Conservation (phyloP, 2,113 vertebrate genomes). For the Eulacestoma nigropectus region DNA sequence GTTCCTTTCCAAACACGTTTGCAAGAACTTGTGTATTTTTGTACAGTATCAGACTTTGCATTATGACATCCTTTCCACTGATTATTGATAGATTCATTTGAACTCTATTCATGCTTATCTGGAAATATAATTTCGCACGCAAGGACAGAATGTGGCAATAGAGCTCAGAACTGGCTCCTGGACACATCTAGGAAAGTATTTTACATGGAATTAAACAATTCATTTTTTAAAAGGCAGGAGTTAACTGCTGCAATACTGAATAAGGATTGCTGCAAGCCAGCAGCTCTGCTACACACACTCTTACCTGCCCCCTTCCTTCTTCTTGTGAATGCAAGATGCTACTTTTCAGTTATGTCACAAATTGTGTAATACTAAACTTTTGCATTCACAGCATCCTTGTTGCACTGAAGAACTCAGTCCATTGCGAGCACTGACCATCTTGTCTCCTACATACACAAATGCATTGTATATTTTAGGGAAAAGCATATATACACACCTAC, state of each 20-base stretch:
- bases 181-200: not conserved
- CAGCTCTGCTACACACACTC: not conserved
- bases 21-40: constrained; percentile 5
- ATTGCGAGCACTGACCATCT: not conserved
- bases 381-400: not conserved
- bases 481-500: not conserved
- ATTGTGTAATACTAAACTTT: not conserved
- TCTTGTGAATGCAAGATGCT: not conserved
- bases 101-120: constrained; percentile 3
- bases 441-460: not conserved
- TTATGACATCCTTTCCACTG: constrained; percentile 21
- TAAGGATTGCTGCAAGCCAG: not conserved
- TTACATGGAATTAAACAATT: not conserved
- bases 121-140: not conserved
- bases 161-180: not conserved
- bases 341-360: not conserved
- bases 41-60: not conserved
- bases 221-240: not conserved
- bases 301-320: not conserved
- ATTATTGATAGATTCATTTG: constrained; percentile 16
- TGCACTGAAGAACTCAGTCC: not conserved
- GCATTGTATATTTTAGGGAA: not conserved
- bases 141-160: not conserved
- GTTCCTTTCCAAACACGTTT: constrained; percentile 41
- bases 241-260: not conserved